phyloP scores from a whole-genome alignment of 2,888 invertebrate species.

The Erebia palarica region DNA sequence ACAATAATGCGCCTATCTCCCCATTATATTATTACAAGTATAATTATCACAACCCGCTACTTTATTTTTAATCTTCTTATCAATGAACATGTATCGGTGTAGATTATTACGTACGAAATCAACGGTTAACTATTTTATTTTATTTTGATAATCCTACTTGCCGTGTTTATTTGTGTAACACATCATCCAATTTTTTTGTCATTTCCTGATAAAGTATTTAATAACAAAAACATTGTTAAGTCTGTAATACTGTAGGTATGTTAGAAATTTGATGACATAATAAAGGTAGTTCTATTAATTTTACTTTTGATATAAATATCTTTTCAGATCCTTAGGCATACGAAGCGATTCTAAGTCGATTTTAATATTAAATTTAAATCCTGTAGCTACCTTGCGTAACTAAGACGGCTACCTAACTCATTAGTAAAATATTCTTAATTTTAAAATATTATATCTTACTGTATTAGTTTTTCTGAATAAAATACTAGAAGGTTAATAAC shows the following conservation, averaged over 20 bases:
- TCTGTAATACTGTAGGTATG: conserved; percentile 2
- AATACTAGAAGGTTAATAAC: too few relatives aligned
- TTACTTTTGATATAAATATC: too few relatives aligned
- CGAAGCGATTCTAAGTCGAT: too few relatives aligned
- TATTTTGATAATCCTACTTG: conserved; percentile 12
- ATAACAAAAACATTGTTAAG: conserved; percentile 19
- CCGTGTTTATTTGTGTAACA: conserved; percentile 16
- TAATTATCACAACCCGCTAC: conserved; percentile 34
- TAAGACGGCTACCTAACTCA: too few relatives aligned
- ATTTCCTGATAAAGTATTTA: conserved; percentile 25
- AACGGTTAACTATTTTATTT: conserved; percentile 20
- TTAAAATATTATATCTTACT: too few relatives aligned
- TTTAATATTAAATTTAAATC: too few relatives aligned
- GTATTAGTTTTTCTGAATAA: too few relatives aligned
- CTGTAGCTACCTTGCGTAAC: too few relatives aligned
- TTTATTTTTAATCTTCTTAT: conserved; percentile 37
- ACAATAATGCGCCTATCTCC: conserved; percentile 28
- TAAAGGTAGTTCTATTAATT: too few relatives aligned
- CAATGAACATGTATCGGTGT: conserved; percentile 11
- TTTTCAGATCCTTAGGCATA: too few relatives aligned
- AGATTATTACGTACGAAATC: conserved; percentile 33
- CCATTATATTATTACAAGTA: conserved; percentile 24
- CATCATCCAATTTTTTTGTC: conserved; percentile 18
- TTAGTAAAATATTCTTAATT: too few relatives aligned
- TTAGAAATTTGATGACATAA: background rate